These are phyloP conservation scores for Rissa tridactyla DNA, from an alignment of 2,113 vertebrate genomes.

Conservation along the genomic window DNA sequence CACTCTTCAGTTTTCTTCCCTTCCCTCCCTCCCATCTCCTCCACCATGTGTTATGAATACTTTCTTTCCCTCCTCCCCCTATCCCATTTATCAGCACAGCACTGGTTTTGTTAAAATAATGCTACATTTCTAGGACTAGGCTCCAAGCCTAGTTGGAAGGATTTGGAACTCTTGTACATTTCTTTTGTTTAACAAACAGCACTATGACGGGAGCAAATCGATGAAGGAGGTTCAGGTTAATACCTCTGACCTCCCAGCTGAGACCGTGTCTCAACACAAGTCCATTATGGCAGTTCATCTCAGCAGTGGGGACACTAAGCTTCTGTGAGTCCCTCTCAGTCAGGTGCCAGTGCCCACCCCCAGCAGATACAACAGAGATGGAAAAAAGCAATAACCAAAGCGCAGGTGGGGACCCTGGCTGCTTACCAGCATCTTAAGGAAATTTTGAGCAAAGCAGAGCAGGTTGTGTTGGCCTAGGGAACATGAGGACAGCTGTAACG, in stretches of 20 bases:
- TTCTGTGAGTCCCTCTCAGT: not conserved
- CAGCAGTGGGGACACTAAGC: not conserved
- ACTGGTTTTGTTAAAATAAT: conserved; percentile 14
- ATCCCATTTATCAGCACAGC: not conserved
- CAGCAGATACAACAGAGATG: not conserved
- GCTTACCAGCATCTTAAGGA: not conserved
- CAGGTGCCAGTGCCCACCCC: not conserved
- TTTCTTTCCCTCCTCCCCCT: conserved; percentile 2
- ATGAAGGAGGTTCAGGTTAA: not conserved
- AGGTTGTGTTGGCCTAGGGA: not conserved
- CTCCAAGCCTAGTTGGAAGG: not conserved
- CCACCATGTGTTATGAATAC: not conserved
- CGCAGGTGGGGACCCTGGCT: not conserved
- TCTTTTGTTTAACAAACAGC: not conserved
- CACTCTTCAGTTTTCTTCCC: conserved; percentile 14
- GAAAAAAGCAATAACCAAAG: not conserved
- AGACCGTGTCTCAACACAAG: fast-evolving
- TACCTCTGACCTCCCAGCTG: not conserved
- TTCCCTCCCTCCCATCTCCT: not conserved
- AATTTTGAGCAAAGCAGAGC: not conserved
- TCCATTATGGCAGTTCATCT: not conserved
- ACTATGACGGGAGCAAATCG: not conserved
- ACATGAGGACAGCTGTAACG: not conserved
- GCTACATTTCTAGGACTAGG: not conserved
- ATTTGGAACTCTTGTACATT: not conserved